Evolutionary conservation across 2,888 invertebrate species (phyloP), one percentile per base, ranked within the genome.

Genomic region (Embidobia sp.): DNA sequence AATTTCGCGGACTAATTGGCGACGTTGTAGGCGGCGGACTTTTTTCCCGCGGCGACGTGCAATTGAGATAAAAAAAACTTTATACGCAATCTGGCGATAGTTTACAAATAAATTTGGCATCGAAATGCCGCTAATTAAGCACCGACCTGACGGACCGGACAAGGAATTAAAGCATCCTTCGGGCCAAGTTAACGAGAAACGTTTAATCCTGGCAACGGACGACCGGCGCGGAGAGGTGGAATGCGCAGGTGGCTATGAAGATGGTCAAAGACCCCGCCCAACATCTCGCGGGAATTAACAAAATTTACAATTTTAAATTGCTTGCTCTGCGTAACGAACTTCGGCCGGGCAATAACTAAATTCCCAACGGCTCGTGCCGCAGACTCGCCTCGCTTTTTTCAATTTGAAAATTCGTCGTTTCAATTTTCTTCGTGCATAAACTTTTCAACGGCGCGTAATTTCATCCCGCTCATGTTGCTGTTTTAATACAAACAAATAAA

Each of bases 291-390:
- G 63, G 74, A 77, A 79, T 79, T 77, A 77, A 77, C 59, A 66
- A 77, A 79, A 77, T 74, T 79, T 79, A 79, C 77, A 75, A 77
- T 74, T 79, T 79, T 59, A 79, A 79, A 79, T 79, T 70, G 63
- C 66, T 63, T 63, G 67, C 63, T 48, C 33, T 59, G 49, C 19
- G 61, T 77, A 73, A 77, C 72, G 77, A 67, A 67, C 77, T 59
- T 66, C 37, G 6, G 35, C 8, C 26, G 42, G 13, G 2, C 13
- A 26, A 4, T n/a, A 44, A 31, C 26, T 29, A 35, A 57, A 59
- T 44, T 66, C 59, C 10, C 53, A 18, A n/a, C 37, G 53, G 63
- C 77, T 61, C 77, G 72, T 72, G 70, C 77, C 51, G 18, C 1
- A n/a, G n/a, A n/a, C 31, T 10, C n/a, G 31, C 31, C n/a, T n/a